Conservation (phyloP, 1,140 invertebrate species). For the Vollenhovia emeryi region DNA sequence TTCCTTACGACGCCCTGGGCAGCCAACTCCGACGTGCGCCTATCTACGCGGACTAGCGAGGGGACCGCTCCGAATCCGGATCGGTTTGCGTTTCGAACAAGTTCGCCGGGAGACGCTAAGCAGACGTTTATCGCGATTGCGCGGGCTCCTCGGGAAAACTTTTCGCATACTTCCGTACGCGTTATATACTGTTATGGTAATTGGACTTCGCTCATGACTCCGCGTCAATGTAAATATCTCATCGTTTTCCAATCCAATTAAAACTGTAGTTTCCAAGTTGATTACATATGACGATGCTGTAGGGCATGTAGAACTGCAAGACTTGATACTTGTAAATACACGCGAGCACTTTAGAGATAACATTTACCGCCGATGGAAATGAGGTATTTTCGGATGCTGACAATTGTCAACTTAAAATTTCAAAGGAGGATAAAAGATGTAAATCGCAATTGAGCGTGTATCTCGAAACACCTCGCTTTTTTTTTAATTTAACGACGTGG, state of each 20-base stretch:
- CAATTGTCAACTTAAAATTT: background rate
- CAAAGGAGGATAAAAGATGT: background rate
- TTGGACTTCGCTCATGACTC: background rate
- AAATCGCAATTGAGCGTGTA: background rate
- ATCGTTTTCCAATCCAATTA: slow-evolving; percentile 21
- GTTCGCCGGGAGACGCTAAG: background rate
- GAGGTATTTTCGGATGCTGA: background rate
- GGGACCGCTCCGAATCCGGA: slow-evolving; percentile 44
- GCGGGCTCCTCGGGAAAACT: background rate
- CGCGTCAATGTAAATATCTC: slow-evolving; percentile 24
- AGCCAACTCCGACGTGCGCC: slow-evolving; percentile 52
- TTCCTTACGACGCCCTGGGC: slow-evolving; percentile 47
- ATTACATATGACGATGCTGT: slow-evolving; percentile 21
- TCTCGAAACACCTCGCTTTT: background rate
- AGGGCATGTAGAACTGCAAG: too few species aligned
- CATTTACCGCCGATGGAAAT: background rate
- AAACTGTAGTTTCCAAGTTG: slow-evolving; percentile 4
- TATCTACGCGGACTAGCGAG: slow-evolving; percentile 41
- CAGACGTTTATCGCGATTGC: background rate
- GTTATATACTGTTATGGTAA: background rate
- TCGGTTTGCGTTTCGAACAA: slow-evolving; percentile 43
- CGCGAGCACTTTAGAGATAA: background rate
- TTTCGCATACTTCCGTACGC: background rate
- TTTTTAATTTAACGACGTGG: background rate
- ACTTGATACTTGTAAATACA: background rate